Base-by-base conservation (phyloP, 2,888 invertebrate genomes). In the Drosophila lutescens region DNA sequence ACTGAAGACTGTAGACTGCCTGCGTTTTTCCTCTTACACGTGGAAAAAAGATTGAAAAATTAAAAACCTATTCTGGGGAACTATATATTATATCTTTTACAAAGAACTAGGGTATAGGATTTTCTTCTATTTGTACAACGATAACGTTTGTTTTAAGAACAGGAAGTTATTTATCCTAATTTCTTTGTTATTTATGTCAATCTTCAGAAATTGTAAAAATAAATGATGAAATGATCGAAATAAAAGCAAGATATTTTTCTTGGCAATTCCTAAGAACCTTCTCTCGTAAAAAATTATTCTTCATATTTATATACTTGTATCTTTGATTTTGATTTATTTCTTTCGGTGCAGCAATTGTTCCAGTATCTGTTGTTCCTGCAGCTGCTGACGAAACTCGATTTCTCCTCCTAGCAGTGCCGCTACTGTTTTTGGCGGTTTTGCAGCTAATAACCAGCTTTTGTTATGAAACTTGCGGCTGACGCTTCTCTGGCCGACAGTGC, bases 391-490 rank as follows among this genome's bases (percentile, higher is more conserved):
- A 58, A 69, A 56, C 46, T 53, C 38, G n/a, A 38, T 38, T 67
- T 41, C 43, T 43, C 43, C 59, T 62, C 41, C 50, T 30, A 26
- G 13, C 38, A 32, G 9, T 34, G 36, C 51, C 15, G 60, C 46
- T 57, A 51, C 38, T 75, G 77, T 60, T 73, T 68, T 84, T 71
- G 73, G 56, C 63, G 67, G 53, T 70, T 77, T 74, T 38, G 55
- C 54, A 62, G 66, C 56, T 67, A 68, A 73, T 69, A 83, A 60
- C 66, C 41, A 49, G 49, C 56, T 67, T 65, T 81, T 86, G 62
- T 72, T 72, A 57, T 57, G 38, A 67, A 83, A 76, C 71, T 78
- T 65, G 47, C 23, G 73, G 69, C 69, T 47, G 40, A 47, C 32
- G 36, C 46, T 54, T 53, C 44, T 41, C 23, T 43, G 46, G 34